Conservation (phyloP, 1,140 invertebrate species). For the Bombus polaris region DNA sequence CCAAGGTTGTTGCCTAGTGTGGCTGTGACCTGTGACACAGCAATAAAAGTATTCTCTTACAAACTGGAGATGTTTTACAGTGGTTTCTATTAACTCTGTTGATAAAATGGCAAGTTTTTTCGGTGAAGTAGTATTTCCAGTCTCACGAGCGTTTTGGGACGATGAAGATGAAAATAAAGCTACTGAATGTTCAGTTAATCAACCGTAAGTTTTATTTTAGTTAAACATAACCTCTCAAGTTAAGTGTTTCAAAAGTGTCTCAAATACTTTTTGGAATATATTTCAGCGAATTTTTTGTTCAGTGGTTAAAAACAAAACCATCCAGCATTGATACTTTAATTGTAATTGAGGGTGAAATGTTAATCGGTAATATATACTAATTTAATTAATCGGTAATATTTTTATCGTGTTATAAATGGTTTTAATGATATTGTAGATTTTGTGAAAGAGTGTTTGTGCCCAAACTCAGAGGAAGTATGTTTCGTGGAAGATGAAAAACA, state of each 20-base stretch:
- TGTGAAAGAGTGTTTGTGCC: conserved; percentile 49
- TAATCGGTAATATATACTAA: conserved; percentile 63
- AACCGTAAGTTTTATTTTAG: conserved; percentile 54
- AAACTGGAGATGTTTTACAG: background rate
- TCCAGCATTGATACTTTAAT: conserved; percentile 67
- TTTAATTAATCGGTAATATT: background rate
- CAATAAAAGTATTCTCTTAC: background rate
- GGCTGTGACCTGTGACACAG: background rate
- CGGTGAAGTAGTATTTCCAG: conserved; percentile 76
- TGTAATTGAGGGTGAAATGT: conserved; percentile 71
- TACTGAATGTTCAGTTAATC: conserved; percentile 38
- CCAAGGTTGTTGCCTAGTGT: no score
- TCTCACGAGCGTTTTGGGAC: conserved; percentile 78
- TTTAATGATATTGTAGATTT: conserved; percentile 66
- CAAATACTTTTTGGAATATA: conserved; percentile 7
- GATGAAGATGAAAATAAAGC: conserved; percentile 72
- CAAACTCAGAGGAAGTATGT: conserved; percentile 68
- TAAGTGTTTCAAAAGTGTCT: background rate
- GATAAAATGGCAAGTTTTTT: conserved; percentile 74
- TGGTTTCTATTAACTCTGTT: background rate
- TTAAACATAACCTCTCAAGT: conserved; percentile 31
- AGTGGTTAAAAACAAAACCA: conserved; percentile 70
- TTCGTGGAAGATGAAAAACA: conserved; percentile 65
- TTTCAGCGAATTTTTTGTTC: conserved; percentile 65
- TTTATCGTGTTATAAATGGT: background rate